These are phyloP conservation scores for Trematomus bernacchii DNA, from an alignment of 2,797 vertebrate genomes.

Conservation along the genomic window DNA sequence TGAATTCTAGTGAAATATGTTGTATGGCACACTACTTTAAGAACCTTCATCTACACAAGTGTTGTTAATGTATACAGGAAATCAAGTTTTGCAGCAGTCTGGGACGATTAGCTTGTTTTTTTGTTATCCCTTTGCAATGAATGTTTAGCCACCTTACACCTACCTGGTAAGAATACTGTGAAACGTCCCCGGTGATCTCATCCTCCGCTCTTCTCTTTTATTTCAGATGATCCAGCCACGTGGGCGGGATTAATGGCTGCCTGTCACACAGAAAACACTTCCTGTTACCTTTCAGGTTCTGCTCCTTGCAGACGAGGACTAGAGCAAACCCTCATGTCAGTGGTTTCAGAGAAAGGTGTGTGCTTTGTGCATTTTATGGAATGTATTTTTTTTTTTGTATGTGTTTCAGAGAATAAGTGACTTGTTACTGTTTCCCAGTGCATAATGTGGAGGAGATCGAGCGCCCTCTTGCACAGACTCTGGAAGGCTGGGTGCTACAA, in stretches of 20 bases:
- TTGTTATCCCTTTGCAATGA: not conserved
- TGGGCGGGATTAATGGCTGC: slow-evolving; percentile 97
- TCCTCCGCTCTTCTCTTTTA: slow-evolving; percentile 8
- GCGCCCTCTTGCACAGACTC: slow-evolving; percentile 80
- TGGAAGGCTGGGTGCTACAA: slow-evolving; percentile 93
- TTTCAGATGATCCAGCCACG: slow-evolving; percentile 90
- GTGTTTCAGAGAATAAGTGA: not conserved
- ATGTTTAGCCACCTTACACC: not conserved
- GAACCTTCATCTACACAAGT: not conserved
- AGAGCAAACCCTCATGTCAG: slow-evolving; percentile 86
- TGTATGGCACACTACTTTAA: not conserved
- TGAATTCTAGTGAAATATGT: not conserved
- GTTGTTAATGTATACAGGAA: not conserved
- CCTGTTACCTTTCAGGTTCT: slow-evolving; percentile 84
- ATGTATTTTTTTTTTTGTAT: not conserved
- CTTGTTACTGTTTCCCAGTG: slow-evolving; percentile 80
- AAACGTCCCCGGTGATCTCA: not conserved
- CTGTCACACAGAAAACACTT: slow-evolving; percentile 91
- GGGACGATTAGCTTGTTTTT: not conserved
- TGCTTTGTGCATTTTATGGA: not conserved
- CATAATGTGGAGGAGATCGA: slow-evolving; percentile 80
- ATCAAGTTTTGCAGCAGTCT: not conserved
- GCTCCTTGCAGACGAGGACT: slow-evolving; percentile 81
- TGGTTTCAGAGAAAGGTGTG: slow-evolving; percentile 91
- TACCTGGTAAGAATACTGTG: not conserved